Evolutionary conservation across 1,140 invertebrate genomes (phyloP).

Genomic region (Metaphire vulgaris): DNA sequence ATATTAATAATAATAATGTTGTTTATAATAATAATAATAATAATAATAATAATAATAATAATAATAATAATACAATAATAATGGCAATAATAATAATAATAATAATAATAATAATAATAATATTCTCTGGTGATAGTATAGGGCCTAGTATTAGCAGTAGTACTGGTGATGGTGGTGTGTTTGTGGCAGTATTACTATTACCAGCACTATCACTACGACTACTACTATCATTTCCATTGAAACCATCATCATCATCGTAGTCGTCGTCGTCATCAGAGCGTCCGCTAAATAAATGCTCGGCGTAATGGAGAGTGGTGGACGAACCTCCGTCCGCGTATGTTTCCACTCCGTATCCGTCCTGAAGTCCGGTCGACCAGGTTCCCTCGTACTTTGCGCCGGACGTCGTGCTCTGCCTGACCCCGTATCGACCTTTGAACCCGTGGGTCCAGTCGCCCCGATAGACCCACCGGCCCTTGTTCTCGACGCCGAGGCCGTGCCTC

Average conservation of each 20-base stretch:
- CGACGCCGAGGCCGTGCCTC: conserved; percentile 92
- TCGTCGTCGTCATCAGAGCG: no score
- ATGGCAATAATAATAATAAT: no score
- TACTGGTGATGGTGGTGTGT: no score
- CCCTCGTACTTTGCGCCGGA: conserved; percentile 97
- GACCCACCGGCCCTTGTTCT: conserved; percentile 89
- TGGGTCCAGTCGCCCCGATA: conserved; percentile 99
- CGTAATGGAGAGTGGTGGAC: no score
- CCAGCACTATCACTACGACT: no score
- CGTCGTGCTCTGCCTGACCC: conserved; percentile 85
- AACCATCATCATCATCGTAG: no score
- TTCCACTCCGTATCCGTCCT: conserved; percentile 98
- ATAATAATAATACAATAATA: neutral
- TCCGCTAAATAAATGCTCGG: no score
- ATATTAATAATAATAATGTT: neutral
- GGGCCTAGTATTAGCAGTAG: no score
- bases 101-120: no score
- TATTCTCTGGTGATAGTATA: no score
- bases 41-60: neutral
- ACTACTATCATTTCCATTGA: no score
- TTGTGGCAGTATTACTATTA: no score
- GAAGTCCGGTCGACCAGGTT: conserved; percentile 96
- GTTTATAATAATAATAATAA: neutral
- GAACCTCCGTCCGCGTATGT: conserved; percentile 97
- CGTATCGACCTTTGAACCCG: conserved; percentile 97